Conservation (phyloP, 2,797 vertebrate species). For the Macrochelys suwanniensis region DNA sequence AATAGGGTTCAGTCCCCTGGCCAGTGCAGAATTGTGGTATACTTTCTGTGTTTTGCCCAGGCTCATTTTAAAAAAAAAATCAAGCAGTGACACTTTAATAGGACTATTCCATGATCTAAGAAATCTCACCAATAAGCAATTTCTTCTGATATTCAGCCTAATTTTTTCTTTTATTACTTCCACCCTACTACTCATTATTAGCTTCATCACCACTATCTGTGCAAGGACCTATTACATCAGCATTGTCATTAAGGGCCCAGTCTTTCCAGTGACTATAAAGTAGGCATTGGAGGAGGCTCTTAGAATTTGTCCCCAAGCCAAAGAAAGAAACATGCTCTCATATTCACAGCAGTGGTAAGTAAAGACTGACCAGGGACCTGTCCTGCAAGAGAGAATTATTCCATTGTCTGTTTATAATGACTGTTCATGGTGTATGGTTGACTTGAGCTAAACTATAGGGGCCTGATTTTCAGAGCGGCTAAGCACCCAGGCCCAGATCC, state of each 20-base stretch:
- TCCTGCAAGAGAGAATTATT: not conserved
- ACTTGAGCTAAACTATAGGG: not conserved
- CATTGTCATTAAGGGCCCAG: not conserved
- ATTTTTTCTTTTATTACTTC: not conserved
- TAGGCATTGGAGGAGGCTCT: not conserved
- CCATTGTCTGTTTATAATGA: not conserved
- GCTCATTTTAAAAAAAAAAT: not conserved
- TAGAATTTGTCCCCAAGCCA: not conserved
- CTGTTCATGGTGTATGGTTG: not conserved
- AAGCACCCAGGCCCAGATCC: not conserved
- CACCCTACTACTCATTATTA: not conserved
- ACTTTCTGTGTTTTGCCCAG: not conserved
- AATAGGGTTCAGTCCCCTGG: not conserved
- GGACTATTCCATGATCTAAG: not conserved
- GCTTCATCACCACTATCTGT: not conserved
- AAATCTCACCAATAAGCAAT: not conserved
- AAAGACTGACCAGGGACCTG: not conserved
- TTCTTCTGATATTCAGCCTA: not conserved
- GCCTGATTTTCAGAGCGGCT: not conserved
- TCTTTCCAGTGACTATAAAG: fast-evolving
- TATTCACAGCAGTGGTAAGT: not conserved
- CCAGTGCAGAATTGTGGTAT: not conserved
- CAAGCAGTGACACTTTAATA: fast-evolving
- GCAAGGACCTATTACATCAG: not conserved
- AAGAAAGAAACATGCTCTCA: not conserved